These are phyloP conservation scores for Sebastes nivosus DNA, from an alignment of 2,797 vertebrate species.

Conservation along the genomic window DNA sequence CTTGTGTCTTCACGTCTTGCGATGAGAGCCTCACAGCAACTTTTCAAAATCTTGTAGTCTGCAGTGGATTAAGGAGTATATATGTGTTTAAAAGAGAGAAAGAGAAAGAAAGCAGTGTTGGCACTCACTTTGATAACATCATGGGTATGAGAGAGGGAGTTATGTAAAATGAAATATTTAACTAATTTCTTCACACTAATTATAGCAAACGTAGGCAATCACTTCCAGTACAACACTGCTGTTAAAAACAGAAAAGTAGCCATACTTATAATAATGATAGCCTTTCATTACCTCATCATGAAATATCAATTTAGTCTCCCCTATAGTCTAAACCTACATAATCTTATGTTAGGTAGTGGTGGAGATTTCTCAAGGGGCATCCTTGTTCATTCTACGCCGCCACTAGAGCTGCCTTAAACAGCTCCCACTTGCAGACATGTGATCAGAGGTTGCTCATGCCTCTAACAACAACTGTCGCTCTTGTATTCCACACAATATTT, in stretches of 20 bases:
- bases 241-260: neutral
- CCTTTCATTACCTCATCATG: neutral
- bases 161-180: neutral
- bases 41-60: neutral
- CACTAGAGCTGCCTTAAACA: slow-evolving; percentile 5
- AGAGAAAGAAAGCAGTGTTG: neutral
- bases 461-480: slow-evolving; percentile 14
- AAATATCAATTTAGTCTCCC: neutral
- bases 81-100: neutral
- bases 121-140: neutral
- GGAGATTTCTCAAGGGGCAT: neutral
- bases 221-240: neutral
- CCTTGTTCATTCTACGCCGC: neutral
- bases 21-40: neutral
- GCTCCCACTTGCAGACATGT: neutral
- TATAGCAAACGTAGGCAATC: neutral
- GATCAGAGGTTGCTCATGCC: slow-evolving; percentile 26
- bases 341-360: neutral
- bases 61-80: neutral
- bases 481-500: slow-evolving; percentile 5
- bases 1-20: too few species aligned
- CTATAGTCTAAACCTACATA: neutral
- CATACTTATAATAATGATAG: neutral
- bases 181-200: neutral
- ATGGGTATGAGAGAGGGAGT: neutral